These are phyloP conservation scores for Apostichopus leukothele DNA, from an alignment of 53 echinoderm and acorn worm genomes.

Conservation along the genomic window DNA sequence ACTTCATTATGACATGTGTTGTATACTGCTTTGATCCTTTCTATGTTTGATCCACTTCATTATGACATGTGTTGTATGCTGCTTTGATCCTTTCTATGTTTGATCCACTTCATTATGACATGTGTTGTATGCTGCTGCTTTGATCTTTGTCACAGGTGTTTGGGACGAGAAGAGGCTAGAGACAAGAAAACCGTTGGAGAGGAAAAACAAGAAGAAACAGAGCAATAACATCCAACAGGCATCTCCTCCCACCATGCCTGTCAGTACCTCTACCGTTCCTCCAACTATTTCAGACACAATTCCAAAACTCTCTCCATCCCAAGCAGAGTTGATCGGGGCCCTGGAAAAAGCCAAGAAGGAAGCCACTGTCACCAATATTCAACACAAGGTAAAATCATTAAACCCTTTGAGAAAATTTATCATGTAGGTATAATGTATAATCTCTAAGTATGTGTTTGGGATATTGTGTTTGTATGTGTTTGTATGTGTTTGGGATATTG, in stretches of 20 bases:
- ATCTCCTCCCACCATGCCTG: slow-evolving; percentile 46
- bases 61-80: no score
- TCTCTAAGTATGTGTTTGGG: no score
- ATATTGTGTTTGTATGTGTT: no score
- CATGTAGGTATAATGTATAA: no score
- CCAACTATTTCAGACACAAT: slow-evolving; percentile 31
- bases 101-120: no score
- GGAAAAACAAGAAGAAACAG: slow-evolving; percentile 98
- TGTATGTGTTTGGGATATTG: no score
- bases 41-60: no score
- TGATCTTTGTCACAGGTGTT: slow-evolving; percentile 60
- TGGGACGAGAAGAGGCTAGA: slow-evolving; percentile 99
- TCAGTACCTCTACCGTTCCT: slow-evolving; percentile 49
- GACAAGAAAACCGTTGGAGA: slow-evolving; percentile 91
- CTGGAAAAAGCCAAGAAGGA: slow-evolving; percentile 82
- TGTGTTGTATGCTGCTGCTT: no score
- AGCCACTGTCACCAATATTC: slow-evolving; percentile 62
- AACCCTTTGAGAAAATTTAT: no score
- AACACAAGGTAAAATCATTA: slow-evolving; percentile 64
- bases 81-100: no score
- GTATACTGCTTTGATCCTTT: no score
- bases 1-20: no score
- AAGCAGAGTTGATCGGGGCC: slow-evolving; percentile 81
- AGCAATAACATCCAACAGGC: slow-evolving; percentile 41
- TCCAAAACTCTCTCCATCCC: slow-evolving; percentile 77